Conservation (phyloP, 2,888 invertebrate genomes). For the Prosapia bicincta region DNA sequence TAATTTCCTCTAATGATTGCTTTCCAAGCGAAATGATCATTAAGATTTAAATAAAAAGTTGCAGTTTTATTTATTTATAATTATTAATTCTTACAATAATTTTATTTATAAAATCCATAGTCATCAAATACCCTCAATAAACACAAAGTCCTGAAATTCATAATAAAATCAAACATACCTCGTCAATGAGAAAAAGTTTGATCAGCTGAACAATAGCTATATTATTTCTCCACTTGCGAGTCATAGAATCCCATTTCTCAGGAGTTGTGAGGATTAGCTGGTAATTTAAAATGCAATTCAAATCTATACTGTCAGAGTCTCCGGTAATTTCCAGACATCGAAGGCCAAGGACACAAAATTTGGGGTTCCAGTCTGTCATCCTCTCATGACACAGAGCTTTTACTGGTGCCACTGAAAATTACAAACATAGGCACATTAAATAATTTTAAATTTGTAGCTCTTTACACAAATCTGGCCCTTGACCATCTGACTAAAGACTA, state of each 20-base stretch:
- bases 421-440: background rate
- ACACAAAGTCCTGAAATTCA: too few species aligned
- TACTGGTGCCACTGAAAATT: slow-evolving; percentile 68
- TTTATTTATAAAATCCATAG: too few species aligned
- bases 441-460: too few species aligned
- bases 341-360: slow-evolving; percentile 60
- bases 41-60: too few species aligned
- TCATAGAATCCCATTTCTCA: slow-evolving; percentile 81
- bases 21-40: too few species aligned
- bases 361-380: slow-evolving; percentile 66
- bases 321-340: slow-evolving; percentile 70
- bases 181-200: slow-evolving; percentile 69
- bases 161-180: slow-evolving; percentile 48
- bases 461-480: too few species aligned
- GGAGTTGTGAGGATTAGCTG: slow-evolving; percentile 76
- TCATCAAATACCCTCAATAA: background rate
- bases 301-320: slow-evolving; percentile 65
- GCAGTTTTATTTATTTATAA: too few species aligned
- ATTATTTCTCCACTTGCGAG: slow-evolving; percentile 69
- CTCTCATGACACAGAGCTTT: slow-evolving; percentile 75
- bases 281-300: slow-evolving; percentile 45
- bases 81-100: too few species aligned
- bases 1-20: too few species aligned
- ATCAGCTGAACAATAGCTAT: slow-evolving; percentile 58
- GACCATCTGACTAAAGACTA: background rate